Percentiles rank a stretch among this genome's conserved stretches.
These are phyloP conservation scores for Linepithema humile DNA, from an alignment of 1,140 invertebrate species.

Conservation along the genomic window DNA sequence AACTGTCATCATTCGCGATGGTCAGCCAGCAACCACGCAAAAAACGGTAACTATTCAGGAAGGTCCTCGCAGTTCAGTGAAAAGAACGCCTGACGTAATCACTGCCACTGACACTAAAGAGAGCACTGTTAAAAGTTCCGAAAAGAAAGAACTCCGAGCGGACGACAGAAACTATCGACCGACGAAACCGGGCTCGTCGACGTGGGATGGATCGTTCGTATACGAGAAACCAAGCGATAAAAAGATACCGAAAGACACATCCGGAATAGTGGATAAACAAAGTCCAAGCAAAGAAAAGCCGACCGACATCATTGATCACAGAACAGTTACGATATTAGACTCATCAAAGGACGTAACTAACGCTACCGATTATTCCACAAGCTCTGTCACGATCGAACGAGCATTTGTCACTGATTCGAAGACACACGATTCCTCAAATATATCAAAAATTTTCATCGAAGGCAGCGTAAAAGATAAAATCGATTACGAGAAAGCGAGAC, in stretches of 20 bases:
- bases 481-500: not conserved
- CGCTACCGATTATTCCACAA: constrained; percentile 26
- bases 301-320: not conserved
- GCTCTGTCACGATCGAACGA: constrained; percentile 27
- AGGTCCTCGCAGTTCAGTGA: constrained; percentile 4
- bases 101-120: not conserved
- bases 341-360: constrained; percentile 28
- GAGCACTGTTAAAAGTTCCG: constrained; percentile 20
- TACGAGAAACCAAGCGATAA: constrained; percentile 56
- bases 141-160: constrained; percentile 33
- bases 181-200: constrained; percentile 62
- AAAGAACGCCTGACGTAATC: constrained; percentile 15
- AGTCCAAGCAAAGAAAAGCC: not conserved
- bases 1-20: constrained; percentile 74
- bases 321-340: not conserved
- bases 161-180: constrained; percentile 53
- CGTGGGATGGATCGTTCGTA: constrained; percentile 72
- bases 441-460: constrained; percentile 2
- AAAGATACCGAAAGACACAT: constrained; percentile 8
- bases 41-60: constrained; percentile 60
- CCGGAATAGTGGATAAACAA: not conserved
- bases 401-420: constrained; percentile 19
- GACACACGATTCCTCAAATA: constrained; percentile 6
- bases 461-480: not conserved
- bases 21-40: constrained; percentile 68